Conservation (phyloP, 2,797 vertebrate genomes). For the Danio albolineatus region DNA sequence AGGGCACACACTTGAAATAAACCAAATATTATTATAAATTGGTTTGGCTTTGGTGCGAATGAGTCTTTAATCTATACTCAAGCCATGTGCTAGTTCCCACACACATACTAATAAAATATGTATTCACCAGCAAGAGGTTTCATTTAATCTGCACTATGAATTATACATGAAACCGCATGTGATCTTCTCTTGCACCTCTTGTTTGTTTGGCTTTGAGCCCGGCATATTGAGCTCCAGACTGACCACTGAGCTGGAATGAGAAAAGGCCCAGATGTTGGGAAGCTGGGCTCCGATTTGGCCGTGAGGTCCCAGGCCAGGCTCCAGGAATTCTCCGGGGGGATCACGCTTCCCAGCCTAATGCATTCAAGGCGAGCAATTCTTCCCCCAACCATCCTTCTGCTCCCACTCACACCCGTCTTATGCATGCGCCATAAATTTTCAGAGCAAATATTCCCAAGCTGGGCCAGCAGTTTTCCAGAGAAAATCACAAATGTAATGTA, state of each 20-base stretch:
- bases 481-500: constrained; percentile 78
- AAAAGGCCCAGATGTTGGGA: constrained; percentile 78
- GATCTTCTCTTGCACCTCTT: constrained; percentile 36
- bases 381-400: constrained; percentile 57
- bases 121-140: background rate
- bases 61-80: too few species aligned
- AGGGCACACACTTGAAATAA: too few species aligned
- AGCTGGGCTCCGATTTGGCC: constrained; percentile 70
- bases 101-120: constrained; percentile 16
- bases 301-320: constrained; percentile 73
- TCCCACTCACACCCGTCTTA: constrained; percentile 69
- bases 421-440: constrained; percentile 84
- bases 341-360: constrained; percentile 79
- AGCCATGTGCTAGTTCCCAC: background rate
- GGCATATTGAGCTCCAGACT: constrained; percentile 51
- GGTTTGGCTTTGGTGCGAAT: too few species aligned
- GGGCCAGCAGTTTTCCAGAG: constrained; percentile 79
- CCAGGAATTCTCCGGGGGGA: constrained; percentile 71
- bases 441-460: constrained; percentile 81
- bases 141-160: background rate
- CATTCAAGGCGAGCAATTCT: constrained; percentile 76
- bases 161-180: constrained; percentile 25
- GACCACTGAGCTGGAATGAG: constrained; percentile 70
- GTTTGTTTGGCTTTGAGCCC: constrained; percentile 22
- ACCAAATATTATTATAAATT: too few species aligned